Evolutionary conservation across 2,113 vertebrate genomes (phyloP).

Genomic region (Percina caprodes): DNA sequence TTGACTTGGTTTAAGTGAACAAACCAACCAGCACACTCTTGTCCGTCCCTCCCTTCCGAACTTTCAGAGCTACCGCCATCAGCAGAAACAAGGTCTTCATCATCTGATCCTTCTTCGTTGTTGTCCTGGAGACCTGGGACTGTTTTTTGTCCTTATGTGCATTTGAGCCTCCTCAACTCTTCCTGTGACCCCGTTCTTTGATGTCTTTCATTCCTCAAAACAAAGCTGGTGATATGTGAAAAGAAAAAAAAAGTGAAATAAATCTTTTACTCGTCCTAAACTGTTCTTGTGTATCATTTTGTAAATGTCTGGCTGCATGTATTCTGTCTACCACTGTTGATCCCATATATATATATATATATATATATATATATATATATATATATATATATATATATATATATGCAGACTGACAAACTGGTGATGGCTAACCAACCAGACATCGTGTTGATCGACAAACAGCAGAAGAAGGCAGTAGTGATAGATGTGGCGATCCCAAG

Average conservation of each 20-base stretch:
- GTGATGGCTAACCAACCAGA: no score
- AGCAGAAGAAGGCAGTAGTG: no score
- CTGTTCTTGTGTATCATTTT: background rate
- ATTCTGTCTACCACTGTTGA: no score
- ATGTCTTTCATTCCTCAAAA: slow-evolving; percentile 61
- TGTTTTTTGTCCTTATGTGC: slow-evolving; percentile 31
- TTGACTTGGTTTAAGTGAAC: slow-evolving; percentile 13
- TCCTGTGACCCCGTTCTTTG: slow-evolving; percentile 46
- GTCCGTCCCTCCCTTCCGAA: background rate
- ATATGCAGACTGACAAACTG: no score
- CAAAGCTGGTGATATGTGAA: slow-evolving; percentile 66
- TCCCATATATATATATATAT: no score
- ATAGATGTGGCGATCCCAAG: no score
- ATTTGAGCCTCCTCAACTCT: slow-evolving; percentile 26
- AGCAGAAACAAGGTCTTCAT: background rate
- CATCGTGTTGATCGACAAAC: no score
- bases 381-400: no score
- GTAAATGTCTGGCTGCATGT: no score
- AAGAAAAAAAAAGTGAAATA: slow-evolving; percentile 71
- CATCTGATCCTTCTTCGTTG: background rate
- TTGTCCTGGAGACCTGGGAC: slow-evolving; percentile 15
- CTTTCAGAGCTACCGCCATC: background rate
- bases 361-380: no score
- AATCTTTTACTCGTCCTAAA: slow-evolving; percentile 64
- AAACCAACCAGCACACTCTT: slow-evolving; percentile 21